phyloP scores from a whole-genome alignment of 92 coral and sea anemone species.

The Bergia sp. region DNA sequence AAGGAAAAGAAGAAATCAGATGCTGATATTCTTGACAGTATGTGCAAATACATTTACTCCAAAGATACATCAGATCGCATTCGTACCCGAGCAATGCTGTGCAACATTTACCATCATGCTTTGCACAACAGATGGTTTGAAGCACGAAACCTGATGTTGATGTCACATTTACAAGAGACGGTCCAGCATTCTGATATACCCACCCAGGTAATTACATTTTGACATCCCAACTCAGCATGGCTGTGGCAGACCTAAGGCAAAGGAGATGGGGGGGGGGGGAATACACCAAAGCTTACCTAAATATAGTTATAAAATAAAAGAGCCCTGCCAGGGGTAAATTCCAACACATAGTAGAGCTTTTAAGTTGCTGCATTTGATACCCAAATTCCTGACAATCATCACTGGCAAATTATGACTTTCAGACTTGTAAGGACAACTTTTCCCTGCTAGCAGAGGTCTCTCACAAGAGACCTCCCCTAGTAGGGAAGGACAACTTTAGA shows the following conservation, averaged over 20 bases:
- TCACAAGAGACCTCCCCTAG: no score
- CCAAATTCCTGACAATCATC: no score
- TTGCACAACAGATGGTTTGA: slow-evolving; percentile 95
- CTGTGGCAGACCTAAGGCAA: not conserved
- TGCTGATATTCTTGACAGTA: slow-evolving; percentile 63
- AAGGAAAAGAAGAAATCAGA: slow-evolving; percentile 41
- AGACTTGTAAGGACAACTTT: not conserved
- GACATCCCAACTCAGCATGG: not conserved
- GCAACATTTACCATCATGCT: slow-evolving; percentile 94
- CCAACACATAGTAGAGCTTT: no score
- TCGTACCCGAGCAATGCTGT: slow-evolving; percentile 95
- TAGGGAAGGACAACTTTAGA: no score
- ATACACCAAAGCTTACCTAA: not conserved
- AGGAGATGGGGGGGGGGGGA: no score
- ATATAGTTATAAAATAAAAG: no score
- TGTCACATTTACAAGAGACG: slow-evolving; percentile 97
- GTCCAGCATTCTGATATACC: slow-evolving; percentile 96
- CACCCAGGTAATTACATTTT: slow-evolving; percentile 79
- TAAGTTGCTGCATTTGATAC: no score
- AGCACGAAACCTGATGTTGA: slow-evolving; percentile 94
- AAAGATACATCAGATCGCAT: slow-evolving; percentile 94
- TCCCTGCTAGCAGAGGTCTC: no score
- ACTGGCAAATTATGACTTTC: no score
- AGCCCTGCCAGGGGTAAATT: no score
- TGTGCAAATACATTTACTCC: slow-evolving; percentile 96